These are phyloP conservation scores for Solenopsis fugax DNA, from an alignment of 1,140 invertebrate species.

Conservation along the genomic window DNA sequence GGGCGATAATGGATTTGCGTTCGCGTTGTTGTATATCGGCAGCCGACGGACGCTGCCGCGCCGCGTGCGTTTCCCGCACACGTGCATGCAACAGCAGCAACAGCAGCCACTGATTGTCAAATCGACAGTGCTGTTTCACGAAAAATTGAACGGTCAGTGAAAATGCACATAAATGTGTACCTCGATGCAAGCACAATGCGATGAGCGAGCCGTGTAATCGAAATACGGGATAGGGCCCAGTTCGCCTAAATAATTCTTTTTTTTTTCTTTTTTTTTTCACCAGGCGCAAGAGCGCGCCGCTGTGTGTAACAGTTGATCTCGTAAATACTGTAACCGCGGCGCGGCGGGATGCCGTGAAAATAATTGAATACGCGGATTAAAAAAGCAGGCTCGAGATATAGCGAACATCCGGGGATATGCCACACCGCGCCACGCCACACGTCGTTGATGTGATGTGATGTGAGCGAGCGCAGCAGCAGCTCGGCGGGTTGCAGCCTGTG, in stretches of 20 bases:
- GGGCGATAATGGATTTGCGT: constrained; percentile 17
- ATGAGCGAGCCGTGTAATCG: constrained; percentile 51
- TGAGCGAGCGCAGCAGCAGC: neutral
- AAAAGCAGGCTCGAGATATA: constrained; percentile 34
- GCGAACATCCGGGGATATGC: neutral
- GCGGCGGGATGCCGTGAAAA: constrained; percentile 26
- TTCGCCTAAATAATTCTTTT: constrained; percentile 55
- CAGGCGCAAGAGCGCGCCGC: neutral
- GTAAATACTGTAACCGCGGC: constrained; percentile 47
- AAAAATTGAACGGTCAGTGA: neutral
- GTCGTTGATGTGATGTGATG: neutral
- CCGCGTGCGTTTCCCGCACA: neutral
- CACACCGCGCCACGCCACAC: neutral
- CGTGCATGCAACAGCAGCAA: too few relatives aligned
- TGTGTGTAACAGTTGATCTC: constrained; percentile 53
- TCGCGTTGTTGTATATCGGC: neutral
- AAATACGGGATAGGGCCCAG: constrained; percentile 33
- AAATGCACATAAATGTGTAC: neutral
- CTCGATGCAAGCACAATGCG: constrained; percentile 18
- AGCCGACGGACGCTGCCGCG: neutral
- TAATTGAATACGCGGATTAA: constrained; percentile 60
- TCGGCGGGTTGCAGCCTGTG: neutral
- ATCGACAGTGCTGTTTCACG: constrained; percentile 28
- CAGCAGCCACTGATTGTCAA: neutral
- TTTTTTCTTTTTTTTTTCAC: constrained; percentile 35